phyloP scores from a whole-genome alignment of 1,140 invertebrate species.

The Adoxophyes honmai region DNA sequence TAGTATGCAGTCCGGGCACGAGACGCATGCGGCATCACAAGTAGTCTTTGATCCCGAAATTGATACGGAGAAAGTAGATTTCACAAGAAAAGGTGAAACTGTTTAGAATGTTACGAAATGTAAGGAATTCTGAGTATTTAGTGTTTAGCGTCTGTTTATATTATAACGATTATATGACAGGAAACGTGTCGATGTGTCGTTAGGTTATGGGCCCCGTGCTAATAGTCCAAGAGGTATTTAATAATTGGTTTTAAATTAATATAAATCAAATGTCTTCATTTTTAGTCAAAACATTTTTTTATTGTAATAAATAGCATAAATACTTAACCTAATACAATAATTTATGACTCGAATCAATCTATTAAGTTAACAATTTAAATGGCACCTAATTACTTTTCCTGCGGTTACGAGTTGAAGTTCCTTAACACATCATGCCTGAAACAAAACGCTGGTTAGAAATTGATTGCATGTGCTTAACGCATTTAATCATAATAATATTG shows the following conservation, averaged over 20 bases:
- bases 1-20: constrained; percentile 44
- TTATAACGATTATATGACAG: too few species aligned
- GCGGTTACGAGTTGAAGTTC: background rate
- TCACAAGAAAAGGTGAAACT: constrained; percentile 43
- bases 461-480: too few species aligned
- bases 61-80: constrained; percentile 61
- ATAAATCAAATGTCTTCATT: too few species aligned
- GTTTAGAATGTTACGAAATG: constrained; percentile 11
- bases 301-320: constrained; percentile 3
- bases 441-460: constrained; percentile 1
- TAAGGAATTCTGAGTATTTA: too few species aligned
- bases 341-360: too few species aligned
- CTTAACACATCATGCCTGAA: background rate
- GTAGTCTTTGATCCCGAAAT: constrained; percentile 49
- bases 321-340: constrained; percentile 14
- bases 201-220: too few species aligned
- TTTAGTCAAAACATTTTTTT: too few species aligned
- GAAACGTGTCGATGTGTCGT: too few species aligned
- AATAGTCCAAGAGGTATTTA: too few species aligned
- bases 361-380: background rate
- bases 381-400: background rate
- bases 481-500: constrained; percentile 15
- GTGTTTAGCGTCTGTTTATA: too few species aligned
- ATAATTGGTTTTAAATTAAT: too few species aligned
- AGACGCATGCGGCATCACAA: background rate